Conservation (phyloP, 2,888 invertebrate genomes). For the Agrotis ipsilon region DNA sequence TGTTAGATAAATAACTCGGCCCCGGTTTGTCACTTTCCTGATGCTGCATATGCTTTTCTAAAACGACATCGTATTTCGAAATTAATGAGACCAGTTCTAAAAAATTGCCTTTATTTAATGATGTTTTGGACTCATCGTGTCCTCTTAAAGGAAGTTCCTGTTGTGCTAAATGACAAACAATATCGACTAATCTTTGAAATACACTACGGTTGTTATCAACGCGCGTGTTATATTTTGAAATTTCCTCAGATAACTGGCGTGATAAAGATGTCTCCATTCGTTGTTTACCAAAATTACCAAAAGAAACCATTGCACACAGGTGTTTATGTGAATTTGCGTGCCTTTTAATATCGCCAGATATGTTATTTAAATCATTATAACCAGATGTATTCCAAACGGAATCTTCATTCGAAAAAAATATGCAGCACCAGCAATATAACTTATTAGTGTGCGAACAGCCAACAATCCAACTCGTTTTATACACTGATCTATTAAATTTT, state of each 20-base stretch:
- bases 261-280: background rate
- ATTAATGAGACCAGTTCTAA: background rate
- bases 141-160: too few relatives aligned
- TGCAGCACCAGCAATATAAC: too few relatives aligned
- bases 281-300: background rate
- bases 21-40: background rate
- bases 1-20: constrained; percentile 1
- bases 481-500: too few relatives aligned
- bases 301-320: background rate
- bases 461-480: too few relatives aligned
- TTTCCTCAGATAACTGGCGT: background rate
- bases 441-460: too few relatives aligned
- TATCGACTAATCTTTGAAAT: background rate
- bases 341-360: background rate
- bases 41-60: constrained; percentile 2
- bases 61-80: constrained; percentile 6
- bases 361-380: too few relatives aligned
- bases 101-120: constrained; percentile 4
- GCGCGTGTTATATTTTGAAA: background rate
- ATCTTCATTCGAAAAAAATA: too few relatives aligned
- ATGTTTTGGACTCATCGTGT: constrained; percentile 4
- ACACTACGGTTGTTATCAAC: background rate
- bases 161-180: too few relatives aligned
- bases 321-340: background rate
- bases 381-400: too few relatives aligned